Evolutionary conservation across 1,140 invertebrate genomes (phyloP).

Genomic region (Lerema accius): DNA sequence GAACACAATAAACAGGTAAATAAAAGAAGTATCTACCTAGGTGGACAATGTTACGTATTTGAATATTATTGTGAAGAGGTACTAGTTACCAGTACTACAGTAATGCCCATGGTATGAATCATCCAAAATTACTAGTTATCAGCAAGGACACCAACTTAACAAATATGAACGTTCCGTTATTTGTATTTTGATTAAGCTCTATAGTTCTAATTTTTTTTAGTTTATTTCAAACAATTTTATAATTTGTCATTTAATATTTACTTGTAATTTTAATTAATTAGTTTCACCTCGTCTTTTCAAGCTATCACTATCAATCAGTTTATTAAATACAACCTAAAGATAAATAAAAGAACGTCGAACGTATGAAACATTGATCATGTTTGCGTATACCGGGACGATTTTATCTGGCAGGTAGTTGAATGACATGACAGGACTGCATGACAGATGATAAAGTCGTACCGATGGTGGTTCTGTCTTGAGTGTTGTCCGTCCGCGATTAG

Average conservation of each 20-base stretch:
- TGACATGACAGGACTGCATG: constrained; percentile 22
- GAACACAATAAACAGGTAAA: constrained; percentile 9
- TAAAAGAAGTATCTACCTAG: constrained; percentile 2
- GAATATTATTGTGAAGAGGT: not conserved
- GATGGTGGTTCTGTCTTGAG: constrained; percentile 47
- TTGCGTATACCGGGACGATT: constrained; percentile 41
- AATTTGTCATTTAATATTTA: too few species aligned
- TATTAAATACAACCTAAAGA: too few species aligned
- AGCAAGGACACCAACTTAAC: constrained; percentile 42
- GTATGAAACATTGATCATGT: not conserved
- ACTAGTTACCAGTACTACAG: not conserved
- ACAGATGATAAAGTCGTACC: constrained; percentile 69
- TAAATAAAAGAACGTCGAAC: not conserved
- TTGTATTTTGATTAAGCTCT: not conserved
- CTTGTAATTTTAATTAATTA: too few species aligned
- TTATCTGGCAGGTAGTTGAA: constrained; percentile 49
- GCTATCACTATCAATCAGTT: too few species aligned
- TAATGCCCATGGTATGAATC: constrained; percentile 48
- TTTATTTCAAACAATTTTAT: too few species aligned
- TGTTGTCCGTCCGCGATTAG: constrained; percentile 73
- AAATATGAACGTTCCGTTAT: constrained; percentile 35
- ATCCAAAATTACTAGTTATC: constrained; percentile 62
- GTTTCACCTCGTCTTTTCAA: too few species aligned
- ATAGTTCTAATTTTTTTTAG: constrained; percentile 1
- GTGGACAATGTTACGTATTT: not conserved